phyloP scores from a whole-genome alignment of 2,888 invertebrate species.

The Oxytorus armatus region DNA sequence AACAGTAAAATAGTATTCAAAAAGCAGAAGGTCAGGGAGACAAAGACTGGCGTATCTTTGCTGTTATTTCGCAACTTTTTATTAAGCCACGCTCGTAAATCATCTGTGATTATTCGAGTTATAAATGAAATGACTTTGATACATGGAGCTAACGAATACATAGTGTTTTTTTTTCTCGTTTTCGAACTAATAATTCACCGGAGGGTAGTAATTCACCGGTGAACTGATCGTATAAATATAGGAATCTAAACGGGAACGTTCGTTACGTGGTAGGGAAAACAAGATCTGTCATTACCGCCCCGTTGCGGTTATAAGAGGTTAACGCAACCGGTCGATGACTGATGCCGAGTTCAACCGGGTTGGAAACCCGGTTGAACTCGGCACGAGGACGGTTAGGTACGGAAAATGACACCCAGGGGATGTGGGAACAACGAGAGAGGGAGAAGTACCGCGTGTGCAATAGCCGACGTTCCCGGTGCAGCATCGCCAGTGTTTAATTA shows the following conservation, averaged over 20 bases:
- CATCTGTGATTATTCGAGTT: no score
- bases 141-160: no score
- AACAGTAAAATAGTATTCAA: no score
- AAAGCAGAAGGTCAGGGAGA: no score
- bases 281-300: constrained; percentile 36
- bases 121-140: no score
- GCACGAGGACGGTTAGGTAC: constrained; percentile 37
- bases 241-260: constrained; percentile 1
- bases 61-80: no score
- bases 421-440: constrained; percentile 9
- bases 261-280: neutral
- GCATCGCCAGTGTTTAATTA: constrained; percentile 59
- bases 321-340: constrained; percentile 43
- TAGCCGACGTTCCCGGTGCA: constrained; percentile 18
- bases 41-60: no score
- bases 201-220: neutral
- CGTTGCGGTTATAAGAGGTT: constrained; percentile 33
- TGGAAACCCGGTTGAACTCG: constrained; percentile 42
- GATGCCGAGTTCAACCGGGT: no score
- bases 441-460: neutral
- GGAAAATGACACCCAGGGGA: constrained; percentile 44
- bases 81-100: no score
- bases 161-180: neutral
- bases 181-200: constrained; percentile 1
- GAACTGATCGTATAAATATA: neutral